Evolutionary conservation across 2,797 vertebrate genomes (phyloP), one percentile per base, ranked within the genome.

Genomic region (Orestias chungarensis): DNA sequence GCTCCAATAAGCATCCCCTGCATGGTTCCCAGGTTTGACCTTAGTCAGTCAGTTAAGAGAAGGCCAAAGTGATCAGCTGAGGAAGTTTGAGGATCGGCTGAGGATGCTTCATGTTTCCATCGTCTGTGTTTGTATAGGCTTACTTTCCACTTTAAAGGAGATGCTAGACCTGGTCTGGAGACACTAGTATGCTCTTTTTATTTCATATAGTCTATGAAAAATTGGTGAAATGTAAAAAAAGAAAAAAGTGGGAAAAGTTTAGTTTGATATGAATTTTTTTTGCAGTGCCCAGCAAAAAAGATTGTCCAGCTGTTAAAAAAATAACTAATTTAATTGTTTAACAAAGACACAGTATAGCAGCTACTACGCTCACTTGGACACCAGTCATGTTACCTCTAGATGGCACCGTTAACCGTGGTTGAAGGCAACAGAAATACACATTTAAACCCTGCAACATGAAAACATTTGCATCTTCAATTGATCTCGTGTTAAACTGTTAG

Each of bases 371-470:
- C 23, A 29, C 40, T 6, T n/a, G 38, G 50, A 64, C 23, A 20
- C 20, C 25, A 25, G 4, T 20, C 1, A 17, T 68, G 52, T 40
- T 27, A 54, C 89, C 90, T 90, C 80, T 88, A 90, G 90, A 83
- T 85, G 90, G 90, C 89, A 86, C 83, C 1, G 72, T 87, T 69
- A 46, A 42, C 70, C 68, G 64, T 70, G 59, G 70, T 64, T 68
- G 79, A 70, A 29, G 71, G 66, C 71, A 33, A 55, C 68, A 8
- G 29, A 35, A 23, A 14, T n/a, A n/a, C n/a, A n/a, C n/a, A n/a
- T n/a, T n/a, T n/a, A n/a, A n/a, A 66, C 23, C 42, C 74, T 43
- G 64, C 66, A 64, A 72, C 65, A 14, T 14, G 66, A 42, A 31
- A 40, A 33, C 46, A 76, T 70, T 25, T 74, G 35, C 68, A 62